Base-by-base conservation (phyloP, 2,888 invertebrate genomes). In the Aporophyla lueneburgensis region DNA sequence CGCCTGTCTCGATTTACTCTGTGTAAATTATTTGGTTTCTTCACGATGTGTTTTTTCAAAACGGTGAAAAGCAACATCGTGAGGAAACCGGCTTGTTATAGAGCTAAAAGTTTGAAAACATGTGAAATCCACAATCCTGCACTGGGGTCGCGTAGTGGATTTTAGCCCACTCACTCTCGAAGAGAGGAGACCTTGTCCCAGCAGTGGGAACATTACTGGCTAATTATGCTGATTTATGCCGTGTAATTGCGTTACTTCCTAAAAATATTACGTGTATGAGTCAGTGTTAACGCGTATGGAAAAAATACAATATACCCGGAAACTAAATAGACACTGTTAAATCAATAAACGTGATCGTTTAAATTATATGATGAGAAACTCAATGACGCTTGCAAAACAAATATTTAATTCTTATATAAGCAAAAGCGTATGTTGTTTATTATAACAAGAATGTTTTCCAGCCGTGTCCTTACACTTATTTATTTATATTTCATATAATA, bases 361-460 rank as follows among this genome's bases (percentile, higher is more conserved):
- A 65, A 65, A 69, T 84, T 70, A 65, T 54, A 69, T 56, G 72
- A 81, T 81, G 54, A 85, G 59, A 73, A 83, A 78, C 33, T 77
- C 68, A 74, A 75, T 86, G 76, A 76, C 66, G 61, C 43, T 43
- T 5, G 68, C 53, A 58, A 78, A 68, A 72, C 72, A 78, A 87
- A 84, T 83, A 86, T 77, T 75, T 78, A 33, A 54, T 61, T 78
- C 51, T 74, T 75, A 56, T 56, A 33, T 49, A 85, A 76, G 71
- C 75, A 82, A 73, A 53, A n/a, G n/a, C 70, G 67, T 70, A 53
- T 56, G 12, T 67, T 85, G 78, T 87, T 87, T 77, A 74, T 76
- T 73, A 46, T 72, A 68, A 51, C 75, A 70, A 33, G 19, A 84
- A 73, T 74, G 66, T 85, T 81, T 85, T 51, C 40, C 27, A 73